Evolutionary conservation across 1,140 invertebrate genomes (phyloP), one percentile per base, ranked within the genome.

Genomic region (Elysia chlorotica): DNA sequence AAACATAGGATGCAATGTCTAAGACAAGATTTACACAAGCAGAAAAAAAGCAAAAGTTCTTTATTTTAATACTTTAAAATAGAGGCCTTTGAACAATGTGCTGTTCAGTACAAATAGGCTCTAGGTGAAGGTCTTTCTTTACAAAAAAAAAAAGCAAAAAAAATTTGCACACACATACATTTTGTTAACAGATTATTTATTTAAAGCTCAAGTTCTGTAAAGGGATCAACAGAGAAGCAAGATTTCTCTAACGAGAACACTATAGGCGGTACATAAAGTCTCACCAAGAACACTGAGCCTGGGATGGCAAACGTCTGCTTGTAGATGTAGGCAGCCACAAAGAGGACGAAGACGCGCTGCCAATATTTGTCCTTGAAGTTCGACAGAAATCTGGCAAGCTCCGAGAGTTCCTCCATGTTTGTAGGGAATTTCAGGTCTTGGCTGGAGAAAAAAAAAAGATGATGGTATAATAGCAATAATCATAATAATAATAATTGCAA

Each of bases 301-400:
- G 91, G 91, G 76, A 92, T 91, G 25, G 90, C 90, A 86, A 92
- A 92, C 30, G 91, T 88, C 82, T 92, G 91, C 81, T 92, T 92
- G 82, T 90, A 92, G 10, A 92, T 71, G 80, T 92, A 92, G 1
- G 90, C 90, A 75, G 86, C 88, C 36, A 86, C 87, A 83, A 92
- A 92, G 14, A 92, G 77, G 0, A 90, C 25, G 0, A 91, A 76
- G 1, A 92, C 89, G 83, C 91, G 91, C 0, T 78, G 35, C 41
- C 83, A 82, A 77, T 91, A 88, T 21, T 89, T 82, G 37, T 86
- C 73, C 73, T 89, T 87, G 78, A 92, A 91, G 10, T 78, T 69
- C 37, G 79, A 53, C 33, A 89, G 85, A 14, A 87, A 48, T 30
- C 76, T 70, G 4, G 87, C 77, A 21, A 90, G 56, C 10, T 79